Base-by-base conservation (phyloP, 2,797 vertebrate species). In the Chaenodraco wilsoni region DNA sequence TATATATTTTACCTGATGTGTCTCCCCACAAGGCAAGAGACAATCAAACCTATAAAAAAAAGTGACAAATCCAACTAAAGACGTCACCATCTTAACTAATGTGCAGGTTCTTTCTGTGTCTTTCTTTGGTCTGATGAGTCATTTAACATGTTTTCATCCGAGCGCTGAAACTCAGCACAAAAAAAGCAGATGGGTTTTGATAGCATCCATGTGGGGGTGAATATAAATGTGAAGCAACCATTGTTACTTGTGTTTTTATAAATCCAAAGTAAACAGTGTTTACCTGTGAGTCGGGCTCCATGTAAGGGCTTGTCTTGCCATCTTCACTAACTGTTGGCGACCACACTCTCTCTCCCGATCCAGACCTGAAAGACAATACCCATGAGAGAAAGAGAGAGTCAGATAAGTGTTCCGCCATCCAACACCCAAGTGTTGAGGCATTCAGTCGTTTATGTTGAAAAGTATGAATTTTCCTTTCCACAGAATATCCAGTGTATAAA, bases 251-350 rank as follows among this genome's bases (percentile, higher is more conserved):
- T 61, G 41, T 31, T 66, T 48, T 0, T 0, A 50, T 66, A 57
- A 85, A 82, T 76, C 75, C 72, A 70, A 65, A 67, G 65, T 65
- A 87, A 86, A 76, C 55, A 48, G 23, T 78, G 60, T 60, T 83
- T 96, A 99, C 98, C 97, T 98, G 97, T 8, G 89, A 88, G n/a
- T 98, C 96, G 0, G 94, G 86, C 72, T 98, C 95, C n/a, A 92
- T 91, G 89, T 95, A 96, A 0, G 96, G 95, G 58, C 96, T 97
- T 67, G 94, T 96, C 87, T 96, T 97, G 83, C 95, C 93, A 37
- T 98, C 96, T 60, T 99, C 96, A 62, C 93, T 91, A 50, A 95
- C 50, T 65, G 90, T 89, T 52, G 95, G 87, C 15, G 96, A 95
- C 96, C 95, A 97, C 87, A 88, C 85, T 93, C 95, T 95, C 67